A percentile compares a stretch with the other conserved stretches of the same genome.
phyloP scores from a whole-genome alignment of 2,113 vertebrate genomes.

The Peucedramus taeniatus region DNA sequence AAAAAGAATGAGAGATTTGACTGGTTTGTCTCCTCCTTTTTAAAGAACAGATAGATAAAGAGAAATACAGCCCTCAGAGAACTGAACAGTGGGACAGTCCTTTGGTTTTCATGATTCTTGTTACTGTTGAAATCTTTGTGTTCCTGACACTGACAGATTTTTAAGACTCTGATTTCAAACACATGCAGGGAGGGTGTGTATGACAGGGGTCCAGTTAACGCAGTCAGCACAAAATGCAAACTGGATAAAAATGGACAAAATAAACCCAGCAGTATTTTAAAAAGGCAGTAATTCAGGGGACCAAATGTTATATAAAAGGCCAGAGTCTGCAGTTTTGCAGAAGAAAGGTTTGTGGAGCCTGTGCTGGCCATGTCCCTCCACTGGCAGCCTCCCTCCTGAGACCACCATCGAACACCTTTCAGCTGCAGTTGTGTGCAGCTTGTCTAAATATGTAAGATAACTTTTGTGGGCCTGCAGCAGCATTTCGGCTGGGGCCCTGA shows the following conservation, averaged over 20 bases:
- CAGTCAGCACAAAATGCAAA: not conserved
- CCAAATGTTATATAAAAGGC: not conserved
- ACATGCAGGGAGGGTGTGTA: not conserved
- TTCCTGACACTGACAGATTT: not conserved
- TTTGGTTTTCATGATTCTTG: not conserved
- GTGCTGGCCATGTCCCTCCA: not conserved
- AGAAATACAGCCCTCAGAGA: slow-evolving; percentile 13
- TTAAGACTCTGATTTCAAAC: not conserved
- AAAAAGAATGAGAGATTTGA: not conserved
- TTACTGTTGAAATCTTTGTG: not conserved
- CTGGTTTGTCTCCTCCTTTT: slow-evolving; percentile 25
- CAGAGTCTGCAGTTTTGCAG: not conserved
- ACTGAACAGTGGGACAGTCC: not conserved
- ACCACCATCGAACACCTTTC: slow-evolving; percentile 52
- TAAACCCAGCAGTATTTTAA: not conserved
- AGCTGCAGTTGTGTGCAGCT: slow-evolving; percentile 36
- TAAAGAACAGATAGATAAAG: not conserved
- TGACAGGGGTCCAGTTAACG: not conserved
- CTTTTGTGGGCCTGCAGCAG: slow-evolving; percentile 35
- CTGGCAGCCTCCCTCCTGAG: slow-evolving; percentile 1
- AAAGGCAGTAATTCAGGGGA: not conserved
- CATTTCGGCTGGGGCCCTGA: not conserved
- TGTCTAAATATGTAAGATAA: slow-evolving; percentile 47
- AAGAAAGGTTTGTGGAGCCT: not conserved
- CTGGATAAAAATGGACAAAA: not conserved